Evolutionary conservation across 1,140 invertebrate genomes (phyloP).

Genomic region (Tenebrio molitor): DNA sequence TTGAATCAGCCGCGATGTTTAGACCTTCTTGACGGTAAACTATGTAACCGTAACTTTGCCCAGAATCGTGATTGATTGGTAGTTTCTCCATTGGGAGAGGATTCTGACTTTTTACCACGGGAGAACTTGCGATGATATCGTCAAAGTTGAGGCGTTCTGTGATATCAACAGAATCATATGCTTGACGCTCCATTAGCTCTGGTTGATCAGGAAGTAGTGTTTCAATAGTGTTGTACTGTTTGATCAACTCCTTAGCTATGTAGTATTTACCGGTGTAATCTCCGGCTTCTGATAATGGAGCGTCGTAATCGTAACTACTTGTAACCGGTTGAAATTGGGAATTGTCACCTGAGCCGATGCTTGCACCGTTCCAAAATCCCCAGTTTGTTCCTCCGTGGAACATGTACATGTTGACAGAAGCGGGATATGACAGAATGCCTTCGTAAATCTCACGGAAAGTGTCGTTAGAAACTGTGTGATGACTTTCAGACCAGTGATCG

Average conservation of each 20-base stretch:
- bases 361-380: conserved; percentile 77
- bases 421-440: conserved; percentile 61
- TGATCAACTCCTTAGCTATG: conserved; percentile 62
- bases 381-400: conserved; percentile 81
- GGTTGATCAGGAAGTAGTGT: conserved; percentile 64
- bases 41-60: conserved; percentile 74
- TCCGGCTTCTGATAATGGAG: conserved; percentile 69
- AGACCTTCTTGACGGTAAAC: conserved; percentile 67
- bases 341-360: conserved; percentile 41
- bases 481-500: conserved; percentile 65
- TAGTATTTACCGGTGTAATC: conserved; percentile 68
- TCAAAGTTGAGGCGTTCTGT: conserved; percentile 61
- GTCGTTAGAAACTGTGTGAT: conserved; percentile 51
- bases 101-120: conserved; percentile 51
- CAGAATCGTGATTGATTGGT: conserved; percentile 70
- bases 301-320: conserved; percentile 73
- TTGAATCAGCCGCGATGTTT: conserved; percentile 55
- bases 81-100: conserved; percentile 71
- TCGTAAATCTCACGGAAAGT: conserved; percentile 49
- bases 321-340: conserved; percentile 67
- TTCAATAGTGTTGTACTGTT: conserved; percentile 64
- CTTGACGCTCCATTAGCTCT: conserved; percentile 56
- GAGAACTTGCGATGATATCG: conserved; percentile 58
- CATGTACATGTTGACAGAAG: conserved; percentile 79
- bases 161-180: conserved; percentile 60